Conservation (phyloP, 1,140 invertebrate genomes). For the Tribolium madens region DNA sequence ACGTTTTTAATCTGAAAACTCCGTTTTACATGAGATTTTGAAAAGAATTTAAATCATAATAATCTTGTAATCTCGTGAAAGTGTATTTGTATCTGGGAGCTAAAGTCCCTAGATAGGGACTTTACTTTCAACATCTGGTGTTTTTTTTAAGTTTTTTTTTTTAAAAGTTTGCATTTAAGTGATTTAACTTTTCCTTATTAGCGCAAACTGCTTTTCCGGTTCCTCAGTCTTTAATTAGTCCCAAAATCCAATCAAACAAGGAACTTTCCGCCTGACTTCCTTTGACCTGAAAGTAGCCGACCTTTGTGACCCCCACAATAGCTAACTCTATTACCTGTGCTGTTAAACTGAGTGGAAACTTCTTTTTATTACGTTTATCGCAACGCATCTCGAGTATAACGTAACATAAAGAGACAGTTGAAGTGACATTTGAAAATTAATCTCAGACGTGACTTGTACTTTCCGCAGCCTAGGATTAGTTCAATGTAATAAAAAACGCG, state of each 20-base stretch:
- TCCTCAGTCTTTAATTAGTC: not conserved
- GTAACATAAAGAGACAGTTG: not conserved
- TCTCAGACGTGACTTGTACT: not conserved
- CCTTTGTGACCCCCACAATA: not conserved
- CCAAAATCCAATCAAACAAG: not conserved
- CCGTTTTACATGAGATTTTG: no score
- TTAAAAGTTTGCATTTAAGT: no score
- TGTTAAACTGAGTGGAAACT: not conserved
- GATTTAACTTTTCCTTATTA: no score
- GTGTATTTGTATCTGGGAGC: no score
- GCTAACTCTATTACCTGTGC: not conserved
- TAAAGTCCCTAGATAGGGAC: no score
- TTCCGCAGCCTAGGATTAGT: not conserved
- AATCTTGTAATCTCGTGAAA: no score
- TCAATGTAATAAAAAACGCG: slow-evolving; percentile 2
- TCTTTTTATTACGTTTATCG: not conserved
- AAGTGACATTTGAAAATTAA: not conserved
- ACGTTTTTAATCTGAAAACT: no score
- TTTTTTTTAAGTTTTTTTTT: no score
- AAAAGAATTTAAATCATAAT: no score
- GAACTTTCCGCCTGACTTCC: not conserved
- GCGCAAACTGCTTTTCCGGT: not conserved
- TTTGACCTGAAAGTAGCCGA: not conserved
- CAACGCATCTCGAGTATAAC: not conserved
- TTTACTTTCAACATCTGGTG: no score